These are phyloP conservation scores for Champsocephalus gunnari DNA, from an alignment of 2,797 vertebrate species.

Conservation along the genomic window DNA sequence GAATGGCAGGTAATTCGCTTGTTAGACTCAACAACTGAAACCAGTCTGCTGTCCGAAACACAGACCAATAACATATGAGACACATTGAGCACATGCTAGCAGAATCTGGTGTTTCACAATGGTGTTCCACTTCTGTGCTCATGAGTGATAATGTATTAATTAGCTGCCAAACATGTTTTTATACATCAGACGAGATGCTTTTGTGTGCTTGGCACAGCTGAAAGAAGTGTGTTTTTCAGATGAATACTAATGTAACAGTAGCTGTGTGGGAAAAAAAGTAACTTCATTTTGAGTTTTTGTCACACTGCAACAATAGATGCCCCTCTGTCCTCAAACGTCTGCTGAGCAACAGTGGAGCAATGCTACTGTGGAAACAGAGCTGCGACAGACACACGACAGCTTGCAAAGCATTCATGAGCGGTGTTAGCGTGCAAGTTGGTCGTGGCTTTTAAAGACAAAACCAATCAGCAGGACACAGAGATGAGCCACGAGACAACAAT, in stretches of 20 bases:
- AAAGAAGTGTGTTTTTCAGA: slow-evolving; percentile 1
- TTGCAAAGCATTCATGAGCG: slow-evolving; percentile 13
- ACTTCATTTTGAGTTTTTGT: slow-evolving; percentile 16
- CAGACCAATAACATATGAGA: background rate
- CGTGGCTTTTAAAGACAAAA: slow-evolving; percentile 25
- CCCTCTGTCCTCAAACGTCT: slow-evolving; percentile 27
- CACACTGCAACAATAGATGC: slow-evolving; percentile 22
- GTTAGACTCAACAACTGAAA: slow-evolving; percentile 27
- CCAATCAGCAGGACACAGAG: slow-evolving; percentile 22
- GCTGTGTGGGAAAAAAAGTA: background rate
- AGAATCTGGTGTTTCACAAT: background rate
- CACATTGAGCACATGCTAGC: background rate
- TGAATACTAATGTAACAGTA: slow-evolving; percentile 38
- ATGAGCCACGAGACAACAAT: slow-evolving; percentile 14
- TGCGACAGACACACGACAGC: slow-evolving; percentile 21
- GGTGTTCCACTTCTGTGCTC: slow-evolving; percentile 31
- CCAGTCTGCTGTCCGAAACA: slow-evolving; percentile 3
- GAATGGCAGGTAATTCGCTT: slow-evolving; percentile 43
- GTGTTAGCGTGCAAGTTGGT: slow-evolving; percentile 9
- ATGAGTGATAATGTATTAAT: slow-evolving; percentile 56
- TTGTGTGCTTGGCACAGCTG: slow-evolving; percentile 25
- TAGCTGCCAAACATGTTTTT: slow-evolving; percentile 37
- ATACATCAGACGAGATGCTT: slow-evolving; percentile 13
- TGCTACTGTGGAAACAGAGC: background rate
- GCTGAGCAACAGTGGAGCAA: background rate